phyloP scores from a whole-genome alignment of 2,113 vertebrate species.

The Sterrhoptilus dennistouni region DNA sequence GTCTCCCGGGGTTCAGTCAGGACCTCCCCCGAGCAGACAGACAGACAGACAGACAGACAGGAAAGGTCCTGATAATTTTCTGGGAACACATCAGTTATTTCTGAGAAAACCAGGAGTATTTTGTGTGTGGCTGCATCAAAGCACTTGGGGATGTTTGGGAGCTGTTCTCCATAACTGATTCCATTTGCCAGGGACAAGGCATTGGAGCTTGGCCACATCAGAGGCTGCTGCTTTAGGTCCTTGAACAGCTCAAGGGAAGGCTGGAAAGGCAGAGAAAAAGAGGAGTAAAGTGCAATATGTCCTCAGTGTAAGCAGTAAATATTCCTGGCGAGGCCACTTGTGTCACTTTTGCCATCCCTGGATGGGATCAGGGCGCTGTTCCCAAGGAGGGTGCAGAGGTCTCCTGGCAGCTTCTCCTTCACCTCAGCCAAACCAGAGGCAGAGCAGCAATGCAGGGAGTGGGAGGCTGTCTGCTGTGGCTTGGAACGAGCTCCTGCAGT shows the following conservation, averaged over 20 bases:
- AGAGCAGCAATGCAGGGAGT: not conserved
- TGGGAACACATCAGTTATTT: not conserved
- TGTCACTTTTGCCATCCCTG: not conserved
- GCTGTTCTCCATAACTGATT: not conserved
- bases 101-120: not conserved
- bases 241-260: not conserved
- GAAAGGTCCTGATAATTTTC: not conserved
- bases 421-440: not conserved
- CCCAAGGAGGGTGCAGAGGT: not conserved
- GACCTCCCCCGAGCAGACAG: not conserved
- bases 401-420: not conserved
- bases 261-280: not conserved
- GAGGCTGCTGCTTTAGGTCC: not conserved
- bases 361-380: not conserved
- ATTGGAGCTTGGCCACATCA: not conserved
- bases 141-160: accelerated
- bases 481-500: not conserved
- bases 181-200: not conserved
- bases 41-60: not conserved
- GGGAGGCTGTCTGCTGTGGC: not conserved
- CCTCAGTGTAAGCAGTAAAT: not conserved
- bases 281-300: not conserved
- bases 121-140: not conserved
- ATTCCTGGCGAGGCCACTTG: not conserved
- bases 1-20: accelerated